These are phyloP conservation scores for Fregetta grallaria DNA, from an alignment of 2,113 vertebrate genomes.

Conservation along the genomic window DNA sequence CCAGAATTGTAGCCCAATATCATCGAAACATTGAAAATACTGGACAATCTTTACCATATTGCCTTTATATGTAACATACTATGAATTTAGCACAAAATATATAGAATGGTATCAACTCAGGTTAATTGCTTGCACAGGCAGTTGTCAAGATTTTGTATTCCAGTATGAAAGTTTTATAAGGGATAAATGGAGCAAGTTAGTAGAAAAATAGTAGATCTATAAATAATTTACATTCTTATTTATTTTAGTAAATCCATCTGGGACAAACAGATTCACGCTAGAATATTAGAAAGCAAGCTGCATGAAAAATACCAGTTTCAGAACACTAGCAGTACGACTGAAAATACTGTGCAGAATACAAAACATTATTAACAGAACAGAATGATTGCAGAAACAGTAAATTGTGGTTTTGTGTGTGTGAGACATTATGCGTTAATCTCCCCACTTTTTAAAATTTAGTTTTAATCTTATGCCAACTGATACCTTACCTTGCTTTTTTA, in stretches of 20 bases:
- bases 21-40: background rate
- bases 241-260: background rate
- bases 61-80: background rate
- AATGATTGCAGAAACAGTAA: background rate
- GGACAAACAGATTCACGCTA: background rate
- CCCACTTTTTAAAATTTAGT: background rate
- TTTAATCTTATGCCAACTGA: background rate
- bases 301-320: background rate
- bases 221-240: background rate
- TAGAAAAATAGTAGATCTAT: background rate
- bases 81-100: background rate
- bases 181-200: background rate
- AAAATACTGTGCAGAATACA: background rate
- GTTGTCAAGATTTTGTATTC: background rate
- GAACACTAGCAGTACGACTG: background rate
- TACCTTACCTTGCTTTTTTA: background rate
- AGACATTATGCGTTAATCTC: background rate
- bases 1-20: background rate
- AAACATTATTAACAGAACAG: background rate
- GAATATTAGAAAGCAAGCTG: background rate
- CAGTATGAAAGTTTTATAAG: background rate
- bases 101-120: background rate
- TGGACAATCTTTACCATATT: background rate
- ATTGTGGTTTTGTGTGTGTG: background rate
- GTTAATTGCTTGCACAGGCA: background rate